Percentiles rank a stretch among this genome's conserved stretches.
phyloP scores from a whole-genome alignment of 2,888 invertebrate species.

The Sinhomidia bicolor region DNA sequence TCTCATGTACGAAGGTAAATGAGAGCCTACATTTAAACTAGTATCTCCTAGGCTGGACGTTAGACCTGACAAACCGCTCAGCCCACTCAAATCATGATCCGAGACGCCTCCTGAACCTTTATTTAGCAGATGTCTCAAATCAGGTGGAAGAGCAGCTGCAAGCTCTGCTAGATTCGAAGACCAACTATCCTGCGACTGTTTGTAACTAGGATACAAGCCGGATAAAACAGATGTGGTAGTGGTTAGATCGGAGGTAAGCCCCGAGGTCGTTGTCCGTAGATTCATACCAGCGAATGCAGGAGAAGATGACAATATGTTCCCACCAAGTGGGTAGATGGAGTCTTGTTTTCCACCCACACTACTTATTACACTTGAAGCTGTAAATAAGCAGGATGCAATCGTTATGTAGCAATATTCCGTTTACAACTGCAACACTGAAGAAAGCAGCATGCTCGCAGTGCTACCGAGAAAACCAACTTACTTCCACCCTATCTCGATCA shows the following conservation, averaged over 20 bases:
- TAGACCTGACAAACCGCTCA: slow-evolving; percentile 74
- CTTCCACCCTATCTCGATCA: neutral
- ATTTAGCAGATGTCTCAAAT: slow-evolving; percentile 82
- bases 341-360: slow-evolving; percentile 81
- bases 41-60: slow-evolving; percentile 77
- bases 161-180: slow-evolving; percentile 81
- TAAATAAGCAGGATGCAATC: slow-evolving; percentile 67
- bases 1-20: slow-evolving; percentile 81
- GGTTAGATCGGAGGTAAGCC: slow-evolving; percentile 79
- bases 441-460: neutral
- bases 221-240: slow-evolving; percentile 80
- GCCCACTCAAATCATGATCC: slow-evolving; percentile 76
- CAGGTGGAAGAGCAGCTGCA: slow-evolving; percentile 82
- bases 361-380: slow-evolving; percentile 82
- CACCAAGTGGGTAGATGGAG: slow-evolving; percentile 79
- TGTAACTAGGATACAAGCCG: slow-evolving; percentile 81
- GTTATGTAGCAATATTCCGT: slow-evolving; percentile 13
- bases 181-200: slow-evolving; percentile 80
- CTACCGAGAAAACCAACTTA: neutral
- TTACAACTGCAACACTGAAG: slow-evolving; percentile 2
- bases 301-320: slow-evolving; percentile 79
- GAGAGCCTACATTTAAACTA: slow-evolving; percentile 76
- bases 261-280: slow-evolving; percentile 81
- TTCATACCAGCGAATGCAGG: slow-evolving; percentile 79
- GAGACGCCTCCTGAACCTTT: slow-evolving; percentile 75